phyloP scores from a whole-genome alignment of 1,140 invertebrate genomes.

The Pseudoatta argentina region DNA sequence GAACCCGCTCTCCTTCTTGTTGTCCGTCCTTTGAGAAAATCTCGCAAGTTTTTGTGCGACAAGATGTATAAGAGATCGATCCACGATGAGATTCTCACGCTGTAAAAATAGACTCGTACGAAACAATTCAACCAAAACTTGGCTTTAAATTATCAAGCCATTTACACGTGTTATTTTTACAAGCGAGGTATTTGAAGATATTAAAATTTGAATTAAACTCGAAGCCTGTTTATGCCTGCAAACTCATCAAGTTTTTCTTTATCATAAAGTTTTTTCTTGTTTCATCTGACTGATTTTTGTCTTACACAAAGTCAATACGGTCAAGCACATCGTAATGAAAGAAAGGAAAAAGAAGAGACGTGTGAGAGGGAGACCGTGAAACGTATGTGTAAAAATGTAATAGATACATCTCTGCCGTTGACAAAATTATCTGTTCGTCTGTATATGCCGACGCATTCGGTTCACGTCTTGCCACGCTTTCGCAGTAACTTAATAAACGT shows the following conservation, averaged over 20 bases:
- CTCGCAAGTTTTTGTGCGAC: conserved; percentile 20
- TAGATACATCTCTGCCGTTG: conserved; percentile 28
- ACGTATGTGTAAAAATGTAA: conserved; percentile 53
- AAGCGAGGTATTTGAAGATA: not conserved
- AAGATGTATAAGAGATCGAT: not conserved
- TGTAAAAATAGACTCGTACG: conserved; percentile 12
- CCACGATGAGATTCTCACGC: conserved; percentile 20
- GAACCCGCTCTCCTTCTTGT: conserved; percentile 20
- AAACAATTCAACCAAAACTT: conserved; percentile 8
- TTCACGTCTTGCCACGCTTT: conserved; percentile 61
- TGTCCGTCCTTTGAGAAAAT: conserved; percentile 52
- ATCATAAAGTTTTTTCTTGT: not conserved
- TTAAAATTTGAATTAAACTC: not conserved
- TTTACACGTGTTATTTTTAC: not conserved
- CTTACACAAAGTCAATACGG: not conserved
- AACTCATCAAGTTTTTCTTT: not conserved
- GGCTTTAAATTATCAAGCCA: not conserved
- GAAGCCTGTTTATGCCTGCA: not conserved
- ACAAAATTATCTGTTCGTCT: conserved; percentile 71
- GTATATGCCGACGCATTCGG: conserved; percentile 46
- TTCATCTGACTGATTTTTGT: not conserved
- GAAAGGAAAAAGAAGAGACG: not conserved
- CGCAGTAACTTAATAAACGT: conserved; percentile 78
- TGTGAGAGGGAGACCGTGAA: not conserved
- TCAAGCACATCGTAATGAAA: not conserved